phyloP scores from a whole-genome alignment of 2,113 vertebrate genomes.

The Heliornis fulica region DNA sequence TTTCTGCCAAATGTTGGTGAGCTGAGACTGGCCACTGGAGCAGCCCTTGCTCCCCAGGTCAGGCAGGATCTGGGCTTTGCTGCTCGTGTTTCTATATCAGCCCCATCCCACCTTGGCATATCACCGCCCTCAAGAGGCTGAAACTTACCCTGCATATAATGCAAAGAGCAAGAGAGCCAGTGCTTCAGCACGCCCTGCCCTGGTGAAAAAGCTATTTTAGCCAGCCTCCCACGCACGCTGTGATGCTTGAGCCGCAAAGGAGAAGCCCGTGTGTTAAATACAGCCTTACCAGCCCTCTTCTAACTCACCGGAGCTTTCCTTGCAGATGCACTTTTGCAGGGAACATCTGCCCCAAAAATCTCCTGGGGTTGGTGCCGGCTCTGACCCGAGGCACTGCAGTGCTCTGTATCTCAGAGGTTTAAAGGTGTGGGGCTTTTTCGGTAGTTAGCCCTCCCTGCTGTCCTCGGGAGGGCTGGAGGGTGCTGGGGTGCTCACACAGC shows the following conservation, averaged over 20 bases:
- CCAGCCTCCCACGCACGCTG: conserved; percentile 11
- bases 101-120: background rate
- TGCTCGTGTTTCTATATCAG: background rate
- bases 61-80: background rate
- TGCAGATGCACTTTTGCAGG: background rate
- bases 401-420: background rate
- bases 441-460: fast-evolving
- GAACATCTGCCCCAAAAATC: background rate
- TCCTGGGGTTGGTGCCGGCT: background rate
- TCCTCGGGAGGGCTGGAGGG: background rate
- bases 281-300: background rate
- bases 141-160: background rate
- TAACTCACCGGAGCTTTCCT: fast-evolving
- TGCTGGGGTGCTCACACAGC: background rate
- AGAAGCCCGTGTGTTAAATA: background rate
- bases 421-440: background rate
- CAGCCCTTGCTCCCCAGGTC: background rate
- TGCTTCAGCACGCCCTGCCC: background rate
- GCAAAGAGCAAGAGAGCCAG: background rate
- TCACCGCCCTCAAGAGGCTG: fast-evolving
- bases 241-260: background rate
- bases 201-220: conserved; percentile 6
- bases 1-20: background rate
- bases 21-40: background rate
- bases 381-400: fast-evolving